Evolutionary conservation across 2,797 vertebrate genomes (phyloP), one percentile per base, ranked within the genome.

Genomic region (Sebastes oblongus): DNA sequence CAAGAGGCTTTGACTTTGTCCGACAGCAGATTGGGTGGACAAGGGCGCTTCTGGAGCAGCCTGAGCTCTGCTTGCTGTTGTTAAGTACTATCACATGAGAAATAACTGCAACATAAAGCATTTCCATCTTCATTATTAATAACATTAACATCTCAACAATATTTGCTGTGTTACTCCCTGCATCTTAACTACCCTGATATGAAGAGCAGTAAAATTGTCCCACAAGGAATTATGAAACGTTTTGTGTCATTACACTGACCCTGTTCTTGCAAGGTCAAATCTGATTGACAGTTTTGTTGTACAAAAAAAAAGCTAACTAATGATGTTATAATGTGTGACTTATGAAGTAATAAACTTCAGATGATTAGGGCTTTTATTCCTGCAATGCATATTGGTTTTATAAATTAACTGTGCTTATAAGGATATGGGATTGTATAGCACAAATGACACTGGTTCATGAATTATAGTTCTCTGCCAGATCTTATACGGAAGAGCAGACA

Each of bases 1-100:
- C 67, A 61, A 88, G 84, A 87, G 87, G 86, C 89, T 91, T 84
- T 94, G 88, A 92, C 88, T 93, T 94, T 93, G 92, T 93, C 93
- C 88, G 36, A 77, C 81, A 87, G 79, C 81, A 77, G 82, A 84
- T 78, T 87, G 81, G 84, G 79, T 34, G 70, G 82, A 82, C 88
- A 90, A 84, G 89, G 86, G 79, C 80, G 58, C 69, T 61, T 86
- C 50, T 61, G 34, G 30, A 80, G 76, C 55, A 79, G 71, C 82
- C 76, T 55, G 59, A 69, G 59, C 67, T 78, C 59, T 24, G 24
- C 32, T 58, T 52, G 65, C 66, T n/a, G 65, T 81, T 71, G 55
- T 75, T 72, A 64, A 83, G 78, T 73, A 67, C 66, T 27, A 73
- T 79, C 62, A 74, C 46, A 77, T 18, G 2, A 71, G 66, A 80